A percentile compares a stretch with the other conserved stretches of the same genome.
phyloP scores from a whole-genome alignment of 2,113 vertebrate genomes.

The Chaetodon auriga region DNA sequence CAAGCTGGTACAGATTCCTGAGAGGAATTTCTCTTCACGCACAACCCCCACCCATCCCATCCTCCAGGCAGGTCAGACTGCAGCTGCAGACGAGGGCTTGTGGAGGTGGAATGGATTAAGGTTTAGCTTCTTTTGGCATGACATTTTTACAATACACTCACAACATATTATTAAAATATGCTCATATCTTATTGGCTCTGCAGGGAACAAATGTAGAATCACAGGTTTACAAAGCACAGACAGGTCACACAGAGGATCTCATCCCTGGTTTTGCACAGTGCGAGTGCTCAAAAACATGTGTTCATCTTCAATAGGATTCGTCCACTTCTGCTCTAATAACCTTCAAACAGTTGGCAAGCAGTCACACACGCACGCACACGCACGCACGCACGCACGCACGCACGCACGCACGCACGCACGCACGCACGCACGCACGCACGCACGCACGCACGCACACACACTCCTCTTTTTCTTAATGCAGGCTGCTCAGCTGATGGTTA shows the following conservation, averaged over 20 bases:
- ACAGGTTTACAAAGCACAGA: background rate
- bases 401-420: constrained; percentile 6
- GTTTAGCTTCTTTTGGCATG: background rate
- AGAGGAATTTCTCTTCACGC: background rate
- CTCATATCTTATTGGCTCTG: background rate
- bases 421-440: background rate
- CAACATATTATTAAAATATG: background rate
- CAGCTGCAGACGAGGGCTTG: background rate
- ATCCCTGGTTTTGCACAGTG: background rate
- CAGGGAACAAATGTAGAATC: background rate
- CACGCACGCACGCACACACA: background rate
- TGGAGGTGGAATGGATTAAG: background rate
- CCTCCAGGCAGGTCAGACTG: background rate
- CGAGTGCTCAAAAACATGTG: background rate
- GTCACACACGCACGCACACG: background rate
- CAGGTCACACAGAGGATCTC: background rate
- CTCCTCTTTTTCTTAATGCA: background rate
- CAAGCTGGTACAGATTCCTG: background rate
- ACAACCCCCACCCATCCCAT: background rate
- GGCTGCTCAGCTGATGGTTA: constrained; percentile 51
- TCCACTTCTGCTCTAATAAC: constrained; percentile 55
- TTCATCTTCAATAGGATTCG: constrained; percentile 42
- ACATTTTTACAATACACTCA: background rate
- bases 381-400: background rate
- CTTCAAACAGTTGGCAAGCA: constrained; percentile 26